Conservation (phyloP, 2,888 invertebrate genomes). For the Dasypolia templi region DNA sequence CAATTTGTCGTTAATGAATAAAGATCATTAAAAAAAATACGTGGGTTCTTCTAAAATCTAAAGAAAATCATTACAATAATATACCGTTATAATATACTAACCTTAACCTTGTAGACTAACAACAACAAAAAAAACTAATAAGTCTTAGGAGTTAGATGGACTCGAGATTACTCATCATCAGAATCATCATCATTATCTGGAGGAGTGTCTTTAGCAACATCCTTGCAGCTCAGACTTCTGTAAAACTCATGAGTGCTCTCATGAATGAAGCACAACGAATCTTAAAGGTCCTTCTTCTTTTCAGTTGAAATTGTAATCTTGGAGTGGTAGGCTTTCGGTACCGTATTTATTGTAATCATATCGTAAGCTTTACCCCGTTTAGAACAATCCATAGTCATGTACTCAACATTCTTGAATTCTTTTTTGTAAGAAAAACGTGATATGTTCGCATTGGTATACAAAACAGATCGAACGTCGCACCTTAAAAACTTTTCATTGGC, state of each 20-base stretch:
- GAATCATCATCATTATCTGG: constrained; percentile 12
- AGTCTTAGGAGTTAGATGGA: no score
- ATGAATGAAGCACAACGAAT: constrained; percentile 41
- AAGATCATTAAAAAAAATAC: no score
- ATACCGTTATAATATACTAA: no score
- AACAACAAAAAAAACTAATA: no score
- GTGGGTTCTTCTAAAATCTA: no score
- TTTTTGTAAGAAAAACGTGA: constrained; percentile 29
- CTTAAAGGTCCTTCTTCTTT: constrained; percentile 44
- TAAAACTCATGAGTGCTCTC: constrained; percentile 47
- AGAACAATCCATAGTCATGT: constrained; percentile 48
- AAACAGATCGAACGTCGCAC: constrained; percentile 5
- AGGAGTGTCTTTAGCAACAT: constrained; percentile 40
- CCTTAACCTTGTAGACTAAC: no score
- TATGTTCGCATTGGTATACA: constrained; percentile 12
- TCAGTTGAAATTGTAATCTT: constrained; percentile 43
- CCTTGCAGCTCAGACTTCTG: constrained; percentile 42
- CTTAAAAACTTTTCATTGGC: constrained; percentile 56
- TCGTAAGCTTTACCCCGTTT: no score
- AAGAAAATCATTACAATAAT: no score
- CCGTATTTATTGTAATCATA: no score
- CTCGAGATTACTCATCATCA: constrained; percentile 12
- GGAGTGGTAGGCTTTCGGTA: constrained; percentile 31
- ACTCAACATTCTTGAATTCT: constrained; percentile 42
- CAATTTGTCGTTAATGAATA: no score